These are phyloP conservation scores for Dione juno DNA, from an alignment of 2,888 invertebrate species.

Conservation along the genomic window DNA sequence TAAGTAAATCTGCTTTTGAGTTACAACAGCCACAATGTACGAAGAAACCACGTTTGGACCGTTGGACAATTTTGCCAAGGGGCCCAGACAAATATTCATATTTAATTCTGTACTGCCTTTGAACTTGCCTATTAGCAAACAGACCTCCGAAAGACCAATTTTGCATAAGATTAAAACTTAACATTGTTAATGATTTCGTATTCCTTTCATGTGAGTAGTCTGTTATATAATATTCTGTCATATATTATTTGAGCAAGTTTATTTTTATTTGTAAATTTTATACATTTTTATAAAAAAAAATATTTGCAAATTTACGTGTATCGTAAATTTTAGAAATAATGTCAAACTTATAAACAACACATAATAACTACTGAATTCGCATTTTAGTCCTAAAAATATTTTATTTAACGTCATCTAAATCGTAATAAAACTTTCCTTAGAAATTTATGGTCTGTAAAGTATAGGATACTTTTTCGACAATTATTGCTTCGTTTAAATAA, in stretches of 20 bases:
- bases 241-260: background rate
- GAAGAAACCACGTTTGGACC: conserved; percentile 70
- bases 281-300: too few species aligned
- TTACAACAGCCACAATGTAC: conserved; percentile 64
- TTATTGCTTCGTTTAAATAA: conserved; percentile 23
- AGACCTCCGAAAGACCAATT: conserved; percentile 62
- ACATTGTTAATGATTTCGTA: conserved; percentile 41
- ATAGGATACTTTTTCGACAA: conserved; percentile 10
- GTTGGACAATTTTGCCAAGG: conserved; percentile 65
- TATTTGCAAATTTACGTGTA: too few species aligned
- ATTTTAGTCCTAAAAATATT: background rate
- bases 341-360: too few species aligned
- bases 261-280: background rate
- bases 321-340: too few species aligned
- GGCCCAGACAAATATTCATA: conserved; percentile 79
- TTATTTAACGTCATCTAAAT: background rate
- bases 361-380: background rate
- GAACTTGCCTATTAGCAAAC: conserved; percentile 67
- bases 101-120: conserved; percentile 72
- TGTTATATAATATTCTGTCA: conserved; percentile 3
- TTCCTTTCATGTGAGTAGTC: conserved; percentile 27
- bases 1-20: conserved; percentile 71
- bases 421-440: background rate
- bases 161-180: conserved; percentile 51
- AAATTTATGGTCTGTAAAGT: background rate